Evolutionary conservation across 2,113 vertebrate genomes (phyloP).

Genomic region (Hemiscyllium ocellatum): DNA sequence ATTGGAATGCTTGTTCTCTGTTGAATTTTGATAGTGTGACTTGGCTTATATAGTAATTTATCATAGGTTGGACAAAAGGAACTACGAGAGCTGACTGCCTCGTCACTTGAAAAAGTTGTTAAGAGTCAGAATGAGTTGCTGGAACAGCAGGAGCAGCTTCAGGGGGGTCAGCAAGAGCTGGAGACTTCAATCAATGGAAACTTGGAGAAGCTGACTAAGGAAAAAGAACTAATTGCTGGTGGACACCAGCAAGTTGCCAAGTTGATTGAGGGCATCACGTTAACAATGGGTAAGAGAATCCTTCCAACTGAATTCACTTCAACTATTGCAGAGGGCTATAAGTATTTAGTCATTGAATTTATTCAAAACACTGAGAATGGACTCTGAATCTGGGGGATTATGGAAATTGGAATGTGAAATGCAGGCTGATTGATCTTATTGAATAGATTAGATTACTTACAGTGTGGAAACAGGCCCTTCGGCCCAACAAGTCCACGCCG

Average conservation of each 20-base stretch:
- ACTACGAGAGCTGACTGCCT: constrained; percentile 50
- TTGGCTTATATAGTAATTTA: background rate
- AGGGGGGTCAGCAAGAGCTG: constrained; percentile 56
- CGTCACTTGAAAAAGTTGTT: constrained; percentile 57
- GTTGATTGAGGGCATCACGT: constrained; percentile 57
- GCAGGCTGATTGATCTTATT: background rate
- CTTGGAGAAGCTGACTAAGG: constrained; percentile 53
- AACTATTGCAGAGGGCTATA: background rate
- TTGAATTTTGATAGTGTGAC: background rate
- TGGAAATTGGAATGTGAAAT: background rate
- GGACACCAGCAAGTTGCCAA: constrained; percentile 57
- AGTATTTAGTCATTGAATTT: background rate
- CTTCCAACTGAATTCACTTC: background rate
- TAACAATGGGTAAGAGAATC: constrained; percentile 58
- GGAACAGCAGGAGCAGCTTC: constrained; percentile 58
- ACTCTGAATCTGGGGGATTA: background rate
- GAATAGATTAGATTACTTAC: no score
- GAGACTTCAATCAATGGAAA: constrained; percentile 54
- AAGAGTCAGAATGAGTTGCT: constrained; percentile 59
- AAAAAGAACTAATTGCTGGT: constrained; percentile 59
- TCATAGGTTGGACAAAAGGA: constrained; percentile 63
- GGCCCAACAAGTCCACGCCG: no score
- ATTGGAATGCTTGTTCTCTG: no score
- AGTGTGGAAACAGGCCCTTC: no score
- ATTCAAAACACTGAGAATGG: background rate